Percentiles rank a stretch among this genome's conserved stretches.
Evolutionary conservation across 2,113 vertebrate species (phyloP).

Genomic region (Dipodomys ordii): DNA sequence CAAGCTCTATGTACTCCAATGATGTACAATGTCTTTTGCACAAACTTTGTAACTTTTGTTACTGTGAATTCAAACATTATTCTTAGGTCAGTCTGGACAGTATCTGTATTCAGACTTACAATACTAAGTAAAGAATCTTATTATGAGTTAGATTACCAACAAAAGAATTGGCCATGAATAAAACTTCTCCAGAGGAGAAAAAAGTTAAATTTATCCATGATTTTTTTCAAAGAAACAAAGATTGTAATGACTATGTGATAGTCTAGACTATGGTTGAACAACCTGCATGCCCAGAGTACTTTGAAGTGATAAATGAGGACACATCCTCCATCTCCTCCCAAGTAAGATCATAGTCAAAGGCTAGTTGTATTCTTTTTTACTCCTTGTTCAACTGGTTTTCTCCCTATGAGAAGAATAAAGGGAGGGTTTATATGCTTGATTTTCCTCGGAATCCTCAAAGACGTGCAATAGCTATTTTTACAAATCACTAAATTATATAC

Average conservation of each 20-base stretch:
- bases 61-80: conserved; percentile 74
- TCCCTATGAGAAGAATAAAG: conserved; percentile 30
- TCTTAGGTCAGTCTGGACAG: conserved; percentile 74
- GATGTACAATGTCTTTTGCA: conserved; percentile 78
- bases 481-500: conserved; percentile 56
- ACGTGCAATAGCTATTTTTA: conserved; percentile 58
- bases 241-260: background rate
- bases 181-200: conserved; percentile 37
- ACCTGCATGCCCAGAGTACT: conserved; percentile 53
- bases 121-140: conserved; percentile 51
- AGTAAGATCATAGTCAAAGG: conserved; percentile 34
- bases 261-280: conserved; percentile 34
- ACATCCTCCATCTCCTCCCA: background rate
- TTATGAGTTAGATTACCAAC: conserved; percentile 61
- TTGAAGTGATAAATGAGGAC: background rate
- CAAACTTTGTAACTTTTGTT: conserved; percentile 77
- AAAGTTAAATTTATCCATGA: background rate
- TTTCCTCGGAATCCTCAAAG: conserved; percentile 24
- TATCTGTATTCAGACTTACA: conserved; percentile 70
- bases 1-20: conserved; percentile 78
- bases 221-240: conserved; percentile 57
- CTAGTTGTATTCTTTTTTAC: conserved; percentile 52
- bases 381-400: conserved; percentile 50
- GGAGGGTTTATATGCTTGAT: conserved; percentile 41
- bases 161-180: conserved; percentile 32